These are phyloP conservation scores for Paracentrotus lividus DNA, from an alignment of 53 echinoderm and acorn worm genomes.

Conservation along the genomic window DNA sequence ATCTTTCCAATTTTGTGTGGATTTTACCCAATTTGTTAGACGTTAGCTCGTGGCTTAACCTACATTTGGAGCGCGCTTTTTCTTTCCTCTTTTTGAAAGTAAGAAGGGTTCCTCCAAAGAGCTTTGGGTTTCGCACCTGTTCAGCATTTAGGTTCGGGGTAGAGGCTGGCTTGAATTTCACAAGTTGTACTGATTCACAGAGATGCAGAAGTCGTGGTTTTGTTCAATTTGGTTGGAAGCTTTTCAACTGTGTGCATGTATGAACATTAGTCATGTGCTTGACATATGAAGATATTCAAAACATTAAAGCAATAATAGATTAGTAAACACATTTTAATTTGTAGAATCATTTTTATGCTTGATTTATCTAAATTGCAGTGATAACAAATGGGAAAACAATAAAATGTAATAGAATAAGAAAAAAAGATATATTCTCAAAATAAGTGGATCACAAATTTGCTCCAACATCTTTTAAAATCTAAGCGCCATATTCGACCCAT, in stretches of 20 bases:
- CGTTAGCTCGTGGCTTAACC: constrained; percentile 70
- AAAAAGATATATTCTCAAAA: background rate
- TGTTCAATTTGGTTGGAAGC: background rate
- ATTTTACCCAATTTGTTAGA: constrained; percentile 73
- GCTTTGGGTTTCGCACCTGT: constrained; percentile 63
- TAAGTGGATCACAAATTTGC: too few species aligned
- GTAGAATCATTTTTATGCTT: background rate
- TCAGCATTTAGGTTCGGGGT: constrained; percentile 34
- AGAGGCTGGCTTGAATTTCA: constrained; percentile 15
- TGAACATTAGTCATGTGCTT: background rate
- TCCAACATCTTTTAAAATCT: too few species aligned
- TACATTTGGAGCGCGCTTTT: constrained; percentile 53
- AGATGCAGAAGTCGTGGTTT: background rate
- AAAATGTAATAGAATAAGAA: background rate
- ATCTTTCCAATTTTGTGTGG: constrained; percentile 69
- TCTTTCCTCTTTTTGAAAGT: background rate
- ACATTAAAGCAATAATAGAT: background rate
- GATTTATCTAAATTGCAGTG: background rate
- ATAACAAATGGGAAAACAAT: background rate
- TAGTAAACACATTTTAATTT: background rate
- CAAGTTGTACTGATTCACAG: constrained; percentile 34
- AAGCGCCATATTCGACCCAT: too few species aligned
- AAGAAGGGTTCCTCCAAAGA: constrained; percentile 37
- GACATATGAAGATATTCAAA: background rate
- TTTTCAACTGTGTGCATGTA: background rate